These are phyloP conservation scores for Helogale parvula DNA, from an alignment of 2,113 vertebrate species.

Conservation along the genomic window DNA sequence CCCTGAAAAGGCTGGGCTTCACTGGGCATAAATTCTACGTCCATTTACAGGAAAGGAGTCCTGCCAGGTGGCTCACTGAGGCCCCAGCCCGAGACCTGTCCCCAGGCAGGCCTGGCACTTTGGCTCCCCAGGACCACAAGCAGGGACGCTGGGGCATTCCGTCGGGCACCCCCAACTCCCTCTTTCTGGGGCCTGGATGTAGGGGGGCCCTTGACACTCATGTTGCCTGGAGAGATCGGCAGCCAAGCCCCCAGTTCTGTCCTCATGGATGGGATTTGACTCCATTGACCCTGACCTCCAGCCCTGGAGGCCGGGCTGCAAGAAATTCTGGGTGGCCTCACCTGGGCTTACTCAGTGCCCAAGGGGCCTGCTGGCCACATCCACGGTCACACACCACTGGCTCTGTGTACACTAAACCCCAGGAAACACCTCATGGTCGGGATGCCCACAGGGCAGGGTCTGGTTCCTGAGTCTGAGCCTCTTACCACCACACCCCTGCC, in stretches of 20 bases:
- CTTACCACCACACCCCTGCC: background rate
- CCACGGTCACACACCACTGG: background rate
- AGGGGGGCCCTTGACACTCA: background rate
- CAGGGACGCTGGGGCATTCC: background rate
- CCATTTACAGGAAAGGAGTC: background rate
- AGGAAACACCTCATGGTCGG: background rate
- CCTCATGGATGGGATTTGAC: background rate
- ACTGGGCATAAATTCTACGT: background rate
- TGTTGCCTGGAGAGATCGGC: background rate
- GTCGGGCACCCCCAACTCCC: background rate
- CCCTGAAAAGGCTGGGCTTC: background rate
- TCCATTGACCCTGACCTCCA: rapidly evolving
- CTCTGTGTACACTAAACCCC: background rate
- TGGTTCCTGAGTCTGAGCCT: background rate
- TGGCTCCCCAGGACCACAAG: background rate
- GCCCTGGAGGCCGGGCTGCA: background rate
- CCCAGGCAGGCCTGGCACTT: background rate
- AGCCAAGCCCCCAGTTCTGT: too few species aligned
- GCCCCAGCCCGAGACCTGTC: background rate
- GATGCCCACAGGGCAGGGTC: background rate
- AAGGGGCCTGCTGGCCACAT: rapidly evolving
- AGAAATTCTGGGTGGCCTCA: background rate
- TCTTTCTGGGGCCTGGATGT: background rate
- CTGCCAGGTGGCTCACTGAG: background rate
- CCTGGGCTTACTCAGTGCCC: rapidly evolving